phyloP scores from a whole-genome alignment of 2,888 invertebrate genomes.

The Monoplex corrugatus region DNA sequence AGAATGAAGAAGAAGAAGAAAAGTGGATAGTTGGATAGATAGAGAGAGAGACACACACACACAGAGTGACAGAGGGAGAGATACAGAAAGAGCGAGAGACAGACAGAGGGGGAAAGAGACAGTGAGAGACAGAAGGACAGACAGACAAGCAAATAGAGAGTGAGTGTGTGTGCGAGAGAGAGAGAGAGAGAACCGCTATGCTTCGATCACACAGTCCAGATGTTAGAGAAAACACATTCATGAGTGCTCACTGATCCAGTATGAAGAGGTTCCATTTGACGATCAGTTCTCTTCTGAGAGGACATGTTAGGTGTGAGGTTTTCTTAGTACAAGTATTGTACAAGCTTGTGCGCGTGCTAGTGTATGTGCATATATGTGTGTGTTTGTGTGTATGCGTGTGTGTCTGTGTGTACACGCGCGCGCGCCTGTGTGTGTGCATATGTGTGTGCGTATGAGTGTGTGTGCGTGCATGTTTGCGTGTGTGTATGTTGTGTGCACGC shows the following conservation, averaged over 20 bases:
- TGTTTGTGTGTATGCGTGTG: neutral
- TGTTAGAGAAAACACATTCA: no score
- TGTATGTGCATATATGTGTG: neutral
- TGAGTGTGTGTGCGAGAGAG: no score
- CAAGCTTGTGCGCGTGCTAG: neutral
- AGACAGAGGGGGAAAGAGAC: no score
- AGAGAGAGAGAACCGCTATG: no score
- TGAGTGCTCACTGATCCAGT: no score
- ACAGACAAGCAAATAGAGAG: neutral
- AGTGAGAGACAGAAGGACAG: no score
- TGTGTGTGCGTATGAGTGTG: constrained; percentile 3
- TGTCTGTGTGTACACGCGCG: neutral
- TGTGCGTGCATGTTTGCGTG: neutral
- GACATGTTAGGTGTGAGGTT: neutral
- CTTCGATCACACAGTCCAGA: no score
- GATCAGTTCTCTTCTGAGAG: neutral
- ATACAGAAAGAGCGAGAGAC: no score
- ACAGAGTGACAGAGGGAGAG: neutral
- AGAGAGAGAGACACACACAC: constrained; percentile 26
- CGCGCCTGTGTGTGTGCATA: neutral
- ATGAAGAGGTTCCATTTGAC: no score
- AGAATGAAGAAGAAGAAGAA: constrained; percentile 2
- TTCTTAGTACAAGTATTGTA: no score
- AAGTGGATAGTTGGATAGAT: constrained; percentile 34
- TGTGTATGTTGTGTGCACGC: no score